Percentiles rank a stretch among this genome's conserved stretches.
These are phyloP conservation scores for Drosophila gunungcola DNA, from an alignment of 1,140 invertebrate species.

Conservation along the genomic window DNA sequence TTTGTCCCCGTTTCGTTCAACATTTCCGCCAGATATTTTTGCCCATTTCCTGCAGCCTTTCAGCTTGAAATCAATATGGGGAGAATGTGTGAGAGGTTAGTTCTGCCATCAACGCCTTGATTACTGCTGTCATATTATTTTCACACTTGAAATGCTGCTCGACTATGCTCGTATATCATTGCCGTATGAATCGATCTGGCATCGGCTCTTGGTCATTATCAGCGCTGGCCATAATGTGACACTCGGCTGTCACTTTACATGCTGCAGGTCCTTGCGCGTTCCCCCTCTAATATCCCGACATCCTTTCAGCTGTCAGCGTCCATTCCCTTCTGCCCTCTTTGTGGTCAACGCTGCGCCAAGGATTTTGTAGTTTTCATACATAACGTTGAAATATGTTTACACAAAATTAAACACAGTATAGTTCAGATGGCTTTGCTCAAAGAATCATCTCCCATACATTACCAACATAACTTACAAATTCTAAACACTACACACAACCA, in stretches of 20 bases:
- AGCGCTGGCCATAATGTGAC: constrained; percentile 55
- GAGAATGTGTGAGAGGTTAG: constrained; percentile 5
- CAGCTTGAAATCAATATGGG: constrained; percentile 69
- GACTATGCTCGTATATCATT: constrained; percentile 17
- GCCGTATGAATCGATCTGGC: constrained; percentile 47
- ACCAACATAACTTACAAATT: background rate
- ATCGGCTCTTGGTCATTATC: constrained; percentile 60
- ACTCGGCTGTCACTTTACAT: constrained; percentile 73
- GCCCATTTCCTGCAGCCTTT: constrained; percentile 70
- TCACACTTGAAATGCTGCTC: constrained; percentile 73
- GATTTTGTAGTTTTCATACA: background rate
- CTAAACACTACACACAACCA: background rate
- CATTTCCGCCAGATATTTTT: constrained; percentile 76
- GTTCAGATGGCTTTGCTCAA: background rate
- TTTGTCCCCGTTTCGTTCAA: constrained; percentile 29
- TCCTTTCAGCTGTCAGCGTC: constrained; percentile 28
- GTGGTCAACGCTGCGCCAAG: constrained; percentile 42
- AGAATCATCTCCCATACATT: background rate
- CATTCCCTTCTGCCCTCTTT: background rate
- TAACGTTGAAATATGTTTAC: background rate
- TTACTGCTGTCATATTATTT: constrained; percentile 81
- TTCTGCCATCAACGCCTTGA: constrained; percentile 56
- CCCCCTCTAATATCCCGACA: constrained; percentile 64
- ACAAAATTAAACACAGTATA: background rate
- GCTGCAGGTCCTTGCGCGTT: constrained; percentile 37